Evolutionary conservation across 2,113 vertebrate genomes (phyloP).

Genomic region (Atrichornis clamosus): DNA sequence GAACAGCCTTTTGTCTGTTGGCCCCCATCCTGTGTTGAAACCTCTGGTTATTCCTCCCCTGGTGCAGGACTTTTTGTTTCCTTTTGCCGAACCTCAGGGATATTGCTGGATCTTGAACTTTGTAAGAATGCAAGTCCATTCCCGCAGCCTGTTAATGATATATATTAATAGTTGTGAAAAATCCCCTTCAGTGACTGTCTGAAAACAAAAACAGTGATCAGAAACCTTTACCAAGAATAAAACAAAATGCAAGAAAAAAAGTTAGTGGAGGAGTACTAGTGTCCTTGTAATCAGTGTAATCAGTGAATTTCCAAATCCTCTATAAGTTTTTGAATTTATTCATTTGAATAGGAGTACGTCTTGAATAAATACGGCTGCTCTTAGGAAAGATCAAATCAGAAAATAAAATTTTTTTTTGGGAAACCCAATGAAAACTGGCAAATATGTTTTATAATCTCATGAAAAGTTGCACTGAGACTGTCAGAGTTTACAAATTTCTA

Average conservation of each 20-base stretch:
- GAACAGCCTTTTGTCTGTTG: background rate
- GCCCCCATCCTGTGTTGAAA: background rate
- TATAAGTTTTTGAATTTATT: background rate
- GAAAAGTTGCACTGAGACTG: rapidly evolving
- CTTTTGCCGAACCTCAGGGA: background rate
- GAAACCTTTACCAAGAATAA: background rate
- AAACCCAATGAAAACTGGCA: background rate
- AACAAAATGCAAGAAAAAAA: background rate
- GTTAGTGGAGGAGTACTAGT: background rate
- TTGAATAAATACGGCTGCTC: background rate
- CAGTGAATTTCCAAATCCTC: background rate
- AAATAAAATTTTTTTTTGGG: background rate
- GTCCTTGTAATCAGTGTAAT: background rate
- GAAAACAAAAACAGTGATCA: background rate
- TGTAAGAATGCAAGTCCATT: background rate
- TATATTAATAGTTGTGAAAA: background rate
- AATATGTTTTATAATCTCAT: background rate
- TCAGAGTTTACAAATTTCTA: background rate
- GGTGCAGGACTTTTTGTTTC: background rate
- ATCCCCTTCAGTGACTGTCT: background rate
- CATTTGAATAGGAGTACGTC: background rate
- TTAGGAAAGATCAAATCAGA: background rate
- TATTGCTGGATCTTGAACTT: background rate
- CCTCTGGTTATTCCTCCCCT: background rate
- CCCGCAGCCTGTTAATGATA: background rate